Conservation (phyloP, 2,888 invertebrate species). For the Chirona hameri region DNA sequence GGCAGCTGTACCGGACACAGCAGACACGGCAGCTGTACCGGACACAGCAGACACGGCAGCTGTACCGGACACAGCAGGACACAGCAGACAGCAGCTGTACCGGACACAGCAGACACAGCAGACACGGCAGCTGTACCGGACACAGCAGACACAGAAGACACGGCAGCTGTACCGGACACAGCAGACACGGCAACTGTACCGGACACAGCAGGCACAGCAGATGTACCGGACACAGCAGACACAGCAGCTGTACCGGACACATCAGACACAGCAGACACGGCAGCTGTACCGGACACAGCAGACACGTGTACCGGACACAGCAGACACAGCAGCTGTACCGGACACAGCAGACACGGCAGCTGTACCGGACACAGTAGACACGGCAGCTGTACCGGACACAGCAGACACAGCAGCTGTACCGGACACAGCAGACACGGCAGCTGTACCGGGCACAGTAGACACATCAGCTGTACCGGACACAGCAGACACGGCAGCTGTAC, state of each 20-base stretch:
- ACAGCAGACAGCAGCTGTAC: background rate
- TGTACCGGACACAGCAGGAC: background rate
- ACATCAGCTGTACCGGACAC: background rate
- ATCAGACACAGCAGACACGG: background rate
- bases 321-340: background rate
- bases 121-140: constrained; percentile 4
- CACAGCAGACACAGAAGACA: constrained; percentile 47
- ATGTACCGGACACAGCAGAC: background rate
- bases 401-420: background rate
- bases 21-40: background rate
- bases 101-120: background rate
- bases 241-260: constrained; percentile 46
- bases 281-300: background rate
- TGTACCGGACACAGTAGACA: constrained; percentile 49
- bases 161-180: background rate
- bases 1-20: too few relatives aligned
- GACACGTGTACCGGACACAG: background rate
- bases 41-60: background rate
- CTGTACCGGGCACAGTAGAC: background rate
- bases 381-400: too few relatives aligned
- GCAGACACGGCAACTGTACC: background rate
- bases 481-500: background rate
- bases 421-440: background rate
- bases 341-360: background rate
- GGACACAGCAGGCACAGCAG: background rate